Evolutionary conservation across 2,113 vertebrate genomes (phyloP).

Genomic region (Neolamprologus modestus): DNA sequence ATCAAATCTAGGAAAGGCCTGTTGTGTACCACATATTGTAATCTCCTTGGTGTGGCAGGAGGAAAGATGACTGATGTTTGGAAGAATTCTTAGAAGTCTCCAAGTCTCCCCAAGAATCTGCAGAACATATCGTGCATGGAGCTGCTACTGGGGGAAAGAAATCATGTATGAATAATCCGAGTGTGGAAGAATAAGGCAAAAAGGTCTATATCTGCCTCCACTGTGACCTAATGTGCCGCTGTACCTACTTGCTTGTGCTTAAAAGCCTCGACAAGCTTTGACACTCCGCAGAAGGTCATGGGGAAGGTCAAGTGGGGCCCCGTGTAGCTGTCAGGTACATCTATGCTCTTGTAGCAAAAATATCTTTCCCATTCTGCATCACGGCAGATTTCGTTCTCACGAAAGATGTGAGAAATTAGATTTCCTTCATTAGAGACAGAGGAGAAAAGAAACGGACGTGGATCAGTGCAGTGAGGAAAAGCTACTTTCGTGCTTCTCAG

Average conservation of each 20-base stretch:
- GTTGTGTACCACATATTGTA: slow-evolving; percentile 82
- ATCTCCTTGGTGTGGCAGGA: slow-evolving; percentile 83
- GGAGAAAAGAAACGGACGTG: neutral
- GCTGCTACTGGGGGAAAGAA: slow-evolving; percentile 82
- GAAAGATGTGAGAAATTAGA: slow-evolving; percentile 81
- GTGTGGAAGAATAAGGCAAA: neutral
- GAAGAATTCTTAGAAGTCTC: slow-evolving; percentile 79
- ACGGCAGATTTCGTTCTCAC: slow-evolving; percentile 66
- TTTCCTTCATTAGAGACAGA: slow-evolving; percentile 66
- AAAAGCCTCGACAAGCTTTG: slow-evolving; percentile 86
- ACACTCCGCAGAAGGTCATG: slow-evolving; percentile 76
- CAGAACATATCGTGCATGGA: slow-evolving; percentile 88
- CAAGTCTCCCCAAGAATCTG: slow-evolving; percentile 85
- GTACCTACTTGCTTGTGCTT: slow-evolving; percentile 83
- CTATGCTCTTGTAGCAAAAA: slow-evolving; percentile 75
- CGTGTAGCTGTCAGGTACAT: slow-evolving; percentile 73
- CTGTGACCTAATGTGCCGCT: neutral
- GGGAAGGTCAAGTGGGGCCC: slow-evolving; percentile 86
- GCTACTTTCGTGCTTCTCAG: neutral
- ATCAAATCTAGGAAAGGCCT: neutral
- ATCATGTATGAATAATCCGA: neutral
- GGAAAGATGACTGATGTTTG: slow-evolving; percentile 83
- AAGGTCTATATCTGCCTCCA: neutral
- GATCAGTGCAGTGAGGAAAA: neutral
- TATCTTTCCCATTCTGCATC: slow-evolving; percentile 73